Base-by-base conservation (phyloP, 1,140 invertebrate species). In the Solenopsis fugax region DNA sequence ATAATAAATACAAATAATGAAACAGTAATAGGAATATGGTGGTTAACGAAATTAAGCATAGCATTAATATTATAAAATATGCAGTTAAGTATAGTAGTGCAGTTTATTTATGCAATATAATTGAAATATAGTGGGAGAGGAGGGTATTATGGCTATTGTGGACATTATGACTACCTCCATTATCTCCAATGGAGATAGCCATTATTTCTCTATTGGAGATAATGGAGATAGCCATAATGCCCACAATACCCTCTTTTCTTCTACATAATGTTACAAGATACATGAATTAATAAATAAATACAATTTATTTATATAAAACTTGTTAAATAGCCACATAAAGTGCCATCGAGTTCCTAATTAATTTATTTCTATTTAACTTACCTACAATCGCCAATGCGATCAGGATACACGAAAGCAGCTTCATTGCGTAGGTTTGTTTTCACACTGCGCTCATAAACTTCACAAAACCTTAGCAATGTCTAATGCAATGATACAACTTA, bases 301-400 rank as follows among this genome's bases (percentile, higher is more conserved):
- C 6, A 13, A 13, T 73, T 76, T 41, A 41, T 13, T 56, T 76
- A 41, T 41, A n/a, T 16, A 16, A n/a, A 37, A 5, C 7, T 37
- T 56, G 0, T 75, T 16, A 54, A 75, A 21, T 34, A n/a, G 12
- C 24, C 10, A 21, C 12, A 37, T 0, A 65, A 37, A 45, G 4
- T 2, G 0, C 65, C 37, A 54, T 64, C 5, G 37, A 24, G 3
- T 64, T 29, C 18, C 1, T 24, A 9, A 71, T 41, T 41, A 29
- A 41, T 41, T 41, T 41, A 41, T 41, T 41, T 5, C 7, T 45
- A 18, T 81, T 71, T 12, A 41, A 71, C 65, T 45, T 71, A 81
- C 65, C 50, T 29, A 10, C 34, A 13, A 81, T 6, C 65, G 50
- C 37, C 1, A 81, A 58, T 16, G 50, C 64, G 50, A 81, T 56